These are phyloP conservation scores for Drosophila murphyi DNA, from an alignment of 1,140 invertebrate species.

Conservation along the genomic window DNA sequence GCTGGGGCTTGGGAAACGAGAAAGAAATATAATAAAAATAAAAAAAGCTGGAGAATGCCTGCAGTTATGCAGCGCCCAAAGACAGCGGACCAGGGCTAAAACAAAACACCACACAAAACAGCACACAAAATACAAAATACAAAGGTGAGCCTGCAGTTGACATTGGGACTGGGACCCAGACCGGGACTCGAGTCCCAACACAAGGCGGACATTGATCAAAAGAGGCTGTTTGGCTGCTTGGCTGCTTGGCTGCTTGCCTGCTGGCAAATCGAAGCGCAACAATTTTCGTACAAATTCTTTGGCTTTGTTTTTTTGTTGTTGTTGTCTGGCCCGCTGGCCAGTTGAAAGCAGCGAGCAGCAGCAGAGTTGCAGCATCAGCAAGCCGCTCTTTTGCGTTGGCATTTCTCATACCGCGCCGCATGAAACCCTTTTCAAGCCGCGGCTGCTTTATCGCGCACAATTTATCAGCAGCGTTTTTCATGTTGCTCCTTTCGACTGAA, in stretches of 20 bases:
- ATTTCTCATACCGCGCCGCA: constrained; percentile 67
- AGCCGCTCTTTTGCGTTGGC: constrained; percentile 26
- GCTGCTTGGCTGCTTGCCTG: constrained; percentile 2
- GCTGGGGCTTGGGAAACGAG: constrained; percentile 35
- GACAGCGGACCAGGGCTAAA: constrained; percentile 21
- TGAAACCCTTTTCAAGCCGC: constrained; percentile 71
- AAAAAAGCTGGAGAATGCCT: constrained; percentile 65
- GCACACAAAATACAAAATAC: background rate
- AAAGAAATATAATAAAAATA: constrained; percentile 18
- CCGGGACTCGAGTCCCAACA: constrained; percentile 10
- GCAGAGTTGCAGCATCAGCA: constrained; percentile 45
- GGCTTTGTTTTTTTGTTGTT: constrained; percentile 62
- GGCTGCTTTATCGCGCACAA: constrained; percentile 77
- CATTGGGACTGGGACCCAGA: constrained; percentile 60
- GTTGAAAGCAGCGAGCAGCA: constrained; percentile 47
- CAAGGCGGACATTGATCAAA: constrained; percentile 26
- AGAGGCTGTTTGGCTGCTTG: background rate
- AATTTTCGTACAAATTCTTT: constrained; percentile 81
- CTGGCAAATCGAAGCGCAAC: constrained; percentile 76
- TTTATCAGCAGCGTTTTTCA: constrained; percentile 82
- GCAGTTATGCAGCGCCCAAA: constrained; percentile 67
- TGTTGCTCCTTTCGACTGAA: constrained; percentile 62
- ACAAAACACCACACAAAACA: constrained; percentile 10
- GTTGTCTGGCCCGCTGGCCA: constrained; percentile 7
- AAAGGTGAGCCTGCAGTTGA: constrained; percentile 73